Conservation (phyloP, 2,797 vertebrate species). For the Propithecus deckenii region DNA sequence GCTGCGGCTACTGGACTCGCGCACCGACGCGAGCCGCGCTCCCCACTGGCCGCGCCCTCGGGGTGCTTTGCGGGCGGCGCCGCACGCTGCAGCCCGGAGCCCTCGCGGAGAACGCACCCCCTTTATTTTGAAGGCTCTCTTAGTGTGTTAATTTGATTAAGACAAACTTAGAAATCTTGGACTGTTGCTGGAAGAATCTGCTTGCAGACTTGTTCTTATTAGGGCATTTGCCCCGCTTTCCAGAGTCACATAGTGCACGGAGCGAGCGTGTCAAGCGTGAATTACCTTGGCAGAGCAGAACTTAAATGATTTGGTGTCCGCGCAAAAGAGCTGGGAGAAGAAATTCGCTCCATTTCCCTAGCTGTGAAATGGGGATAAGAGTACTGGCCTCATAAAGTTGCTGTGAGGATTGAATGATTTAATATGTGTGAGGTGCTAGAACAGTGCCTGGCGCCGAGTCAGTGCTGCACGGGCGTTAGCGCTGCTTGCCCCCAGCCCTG, state of each 20-base stretch:
- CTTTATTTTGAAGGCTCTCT: neutral
- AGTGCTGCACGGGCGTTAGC: neutral
- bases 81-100: neutral
- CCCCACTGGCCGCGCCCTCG: neutral
- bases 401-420: neutral
- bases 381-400: neutral
- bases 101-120: neutral
- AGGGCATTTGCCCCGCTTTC: slow-evolving; percentile 14
- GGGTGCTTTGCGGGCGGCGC: neutral
- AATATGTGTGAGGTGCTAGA: neutral
- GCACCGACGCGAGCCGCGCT: neutral
- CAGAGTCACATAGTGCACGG: neutral
- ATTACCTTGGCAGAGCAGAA: neutral
- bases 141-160: neutral
- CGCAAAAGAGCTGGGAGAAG: neutral
- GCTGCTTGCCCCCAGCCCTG: neutral
- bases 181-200: neutral
- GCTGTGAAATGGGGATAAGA: neutral
- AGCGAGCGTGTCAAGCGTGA: neutral
- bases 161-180: neutral
- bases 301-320: neutral
- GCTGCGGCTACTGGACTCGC: neutral
- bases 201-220: slow-evolving; percentile 33
- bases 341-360: neutral
- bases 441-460: neutral